phyloP scores from a whole-genome alignment of 2,888 invertebrate genomes.

The Mamestra brassicae region DNA sequence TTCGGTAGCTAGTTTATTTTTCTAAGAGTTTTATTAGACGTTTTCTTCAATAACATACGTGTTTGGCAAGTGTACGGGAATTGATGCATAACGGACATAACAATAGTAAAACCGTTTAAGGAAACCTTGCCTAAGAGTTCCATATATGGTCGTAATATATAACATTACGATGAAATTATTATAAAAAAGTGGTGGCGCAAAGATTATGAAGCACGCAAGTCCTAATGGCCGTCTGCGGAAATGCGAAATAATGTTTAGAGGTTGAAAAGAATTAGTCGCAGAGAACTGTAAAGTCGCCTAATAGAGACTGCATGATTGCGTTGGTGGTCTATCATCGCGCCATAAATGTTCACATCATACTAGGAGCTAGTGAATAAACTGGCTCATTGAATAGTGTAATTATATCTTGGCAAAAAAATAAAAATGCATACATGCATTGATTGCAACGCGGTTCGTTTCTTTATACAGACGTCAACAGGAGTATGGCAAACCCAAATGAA shows the following conservation, averaged over 20 bases:
- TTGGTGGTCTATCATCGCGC: neutral
- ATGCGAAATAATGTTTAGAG: conserved; percentile 3
- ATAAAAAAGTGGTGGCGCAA: conserved; percentile 40
- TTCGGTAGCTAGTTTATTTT: conserved; percentile 35
- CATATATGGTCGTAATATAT: conserved; percentile 17
- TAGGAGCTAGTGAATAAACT: neutral
- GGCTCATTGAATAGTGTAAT: neutral
- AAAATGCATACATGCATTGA: no score
- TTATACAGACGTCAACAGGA: no score
- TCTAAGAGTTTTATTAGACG: conserved; percentile 21
- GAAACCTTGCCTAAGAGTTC: conserved; percentile 34
- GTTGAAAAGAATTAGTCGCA: neutral
- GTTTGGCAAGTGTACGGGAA: conserved; percentile 34
- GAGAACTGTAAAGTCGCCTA: conserved; percentile 21
- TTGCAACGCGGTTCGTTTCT: no score
- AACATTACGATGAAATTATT: conserved; percentile 29
- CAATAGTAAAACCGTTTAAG: conserved; percentile 38
- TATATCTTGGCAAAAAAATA: no score
- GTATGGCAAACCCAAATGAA: no score
- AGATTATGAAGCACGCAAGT: conserved; percentile 20
- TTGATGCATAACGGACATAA: conserved; percentile 44
- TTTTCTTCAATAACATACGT: conserved; percentile 22
- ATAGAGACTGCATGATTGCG: neutral
- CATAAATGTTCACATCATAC: conserved; percentile 14
- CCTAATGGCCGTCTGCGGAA: conserved; percentile 8